Base-by-base conservation (phyloP, 2,113 vertebrate species). In the Poeciliopsis retropinna region DNA sequence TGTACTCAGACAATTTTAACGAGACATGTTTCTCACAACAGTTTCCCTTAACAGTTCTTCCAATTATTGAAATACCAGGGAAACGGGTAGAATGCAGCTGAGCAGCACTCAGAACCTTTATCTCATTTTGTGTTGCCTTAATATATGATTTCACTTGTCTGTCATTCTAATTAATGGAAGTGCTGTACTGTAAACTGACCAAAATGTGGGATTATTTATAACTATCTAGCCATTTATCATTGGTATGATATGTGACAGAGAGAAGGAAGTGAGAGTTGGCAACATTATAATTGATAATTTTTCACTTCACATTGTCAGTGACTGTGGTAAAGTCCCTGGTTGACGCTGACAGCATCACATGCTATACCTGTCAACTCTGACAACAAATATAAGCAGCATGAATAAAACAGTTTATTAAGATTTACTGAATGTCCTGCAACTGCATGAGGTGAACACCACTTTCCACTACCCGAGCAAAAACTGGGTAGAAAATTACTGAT, bases 271-370 rank as follows among this genome's bases (percentile, higher is more conserved):
- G 75, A 79, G 78, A 81, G 66, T 78, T 88, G 82, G 84, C 76
- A 78, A 85, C 64, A 87, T 85, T 84, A 78, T 89, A 86, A 92
- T 88, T 90, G 82, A 88, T 85, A 31, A 88, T 88, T 87, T 87
- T 85, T 89, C 83, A 85, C 76, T 87, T 64, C 17, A 29, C 68
- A 65, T 74, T 76, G 81, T 83, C 79, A 73, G 73, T 67, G 70
- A 81, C 80, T 54, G 71, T 82, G 78, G 70, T 85, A 81, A 86
- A 87, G 75, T 79, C 82, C 63, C 82, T 65, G 69, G 75, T 72
- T 80, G 77, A 64, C 70, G 78, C 61, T 74, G 72, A 74, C 72
- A 74, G 31, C 22, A 60, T 74, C 15, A 47, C 63, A 51, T 73
- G 76, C 69, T 72, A 81, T 72, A 77, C 85, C 25, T 83, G 80